Percentiles rank a stretch among this genome's conserved stretches.
These are phyloP conservation scores for Leucophenga varia DNA, from an alignment of 1,140 invertebrate genomes.

Conservation along the genomic window DNA sequence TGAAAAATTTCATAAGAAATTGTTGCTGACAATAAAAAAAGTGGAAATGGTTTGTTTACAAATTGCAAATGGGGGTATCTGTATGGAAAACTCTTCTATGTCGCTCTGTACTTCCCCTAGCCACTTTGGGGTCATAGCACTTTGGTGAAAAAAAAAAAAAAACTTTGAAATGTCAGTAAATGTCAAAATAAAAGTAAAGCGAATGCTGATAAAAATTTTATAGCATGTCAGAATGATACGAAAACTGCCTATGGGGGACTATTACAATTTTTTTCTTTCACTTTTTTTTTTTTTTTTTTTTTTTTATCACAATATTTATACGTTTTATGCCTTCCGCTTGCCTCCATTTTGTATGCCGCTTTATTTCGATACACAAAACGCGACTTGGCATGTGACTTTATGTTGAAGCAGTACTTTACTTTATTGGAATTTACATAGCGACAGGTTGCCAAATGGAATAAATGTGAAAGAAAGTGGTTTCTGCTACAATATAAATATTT, in stretches of 20 bases:
- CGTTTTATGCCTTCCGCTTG: no score
- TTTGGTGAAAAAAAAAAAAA: no score
- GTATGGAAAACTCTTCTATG: not conserved
- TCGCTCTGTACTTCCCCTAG: slow-evolving; percentile 19
- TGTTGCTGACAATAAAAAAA: slow-evolving; percentile 11
- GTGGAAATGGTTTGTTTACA: slow-evolving; percentile 19
- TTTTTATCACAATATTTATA: no score
- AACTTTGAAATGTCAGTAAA: slow-evolving; percentile 42
- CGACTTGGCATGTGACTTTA: no score
- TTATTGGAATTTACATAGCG: slow-evolving; percentile 48
- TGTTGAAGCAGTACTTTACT: slow-evolving; percentile 52
- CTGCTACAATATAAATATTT: not conserved
- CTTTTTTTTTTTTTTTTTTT: slow-evolving; percentile 7
- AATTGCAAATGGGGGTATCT: slow-evolving; percentile 10
- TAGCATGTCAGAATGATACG: slow-evolving; percentile 46
- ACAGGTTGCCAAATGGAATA: no score
- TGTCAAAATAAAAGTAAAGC: slow-evolving; percentile 53
- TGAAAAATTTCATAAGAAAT: slow-evolving; percentile 36
- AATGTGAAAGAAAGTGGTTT: no score
- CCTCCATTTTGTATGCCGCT: no score
- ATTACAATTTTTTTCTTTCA: slow-evolving; percentile 6
- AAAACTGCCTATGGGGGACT: slow-evolving; percentile 24
- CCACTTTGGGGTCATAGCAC: slow-evolving; percentile 27
- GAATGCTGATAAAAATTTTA: slow-evolving; percentile 47
- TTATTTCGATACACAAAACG: no score